phyloP scores from a whole-genome alignment of 2,888 invertebrate species.

The Nephrotoma appendiculata region DNA sequence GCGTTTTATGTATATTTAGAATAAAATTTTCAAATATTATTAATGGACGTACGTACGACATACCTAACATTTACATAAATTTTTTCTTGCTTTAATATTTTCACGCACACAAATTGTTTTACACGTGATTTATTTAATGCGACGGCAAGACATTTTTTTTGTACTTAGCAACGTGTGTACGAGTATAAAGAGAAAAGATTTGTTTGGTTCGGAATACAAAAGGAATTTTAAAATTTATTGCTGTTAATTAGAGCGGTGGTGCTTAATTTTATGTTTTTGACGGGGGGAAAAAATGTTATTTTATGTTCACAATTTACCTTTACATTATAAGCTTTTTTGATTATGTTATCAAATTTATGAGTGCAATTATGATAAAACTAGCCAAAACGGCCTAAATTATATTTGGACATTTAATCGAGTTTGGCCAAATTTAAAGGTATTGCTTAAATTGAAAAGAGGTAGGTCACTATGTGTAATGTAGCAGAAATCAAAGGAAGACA shows the following conservation, averaged over 20 bases:
- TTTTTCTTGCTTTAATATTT: background rate
- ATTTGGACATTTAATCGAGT: too few species aligned
- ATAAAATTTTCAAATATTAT: background rate
- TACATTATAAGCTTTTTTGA: background rate
- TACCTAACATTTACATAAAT: background rate
- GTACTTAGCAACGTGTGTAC: background rate
- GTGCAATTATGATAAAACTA: too few species aligned
- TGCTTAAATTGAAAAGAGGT: too few species aligned
- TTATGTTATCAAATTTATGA: background rate
- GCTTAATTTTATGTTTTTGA: background rate
- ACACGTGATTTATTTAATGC: background rate
- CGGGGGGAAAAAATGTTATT: background rate
- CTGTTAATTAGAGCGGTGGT: background rate
- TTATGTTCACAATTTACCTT: background rate
- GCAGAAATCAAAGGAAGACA: too few species aligned
- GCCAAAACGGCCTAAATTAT: too few species aligned
- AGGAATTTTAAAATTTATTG: background rate
- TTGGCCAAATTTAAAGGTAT: too few species aligned
- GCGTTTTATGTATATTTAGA: background rate
- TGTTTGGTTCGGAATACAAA: background rate
- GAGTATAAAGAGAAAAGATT: background rate
- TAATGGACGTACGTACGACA: background rate
- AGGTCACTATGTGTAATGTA: too few species aligned
- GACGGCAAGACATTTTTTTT: background rate
- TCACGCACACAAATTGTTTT: background rate